These are phyloP conservation scores for Gymnocheta viridis DNA, from an alignment of 2,888 invertebrate species.

Conservation along the genomic window DNA sequence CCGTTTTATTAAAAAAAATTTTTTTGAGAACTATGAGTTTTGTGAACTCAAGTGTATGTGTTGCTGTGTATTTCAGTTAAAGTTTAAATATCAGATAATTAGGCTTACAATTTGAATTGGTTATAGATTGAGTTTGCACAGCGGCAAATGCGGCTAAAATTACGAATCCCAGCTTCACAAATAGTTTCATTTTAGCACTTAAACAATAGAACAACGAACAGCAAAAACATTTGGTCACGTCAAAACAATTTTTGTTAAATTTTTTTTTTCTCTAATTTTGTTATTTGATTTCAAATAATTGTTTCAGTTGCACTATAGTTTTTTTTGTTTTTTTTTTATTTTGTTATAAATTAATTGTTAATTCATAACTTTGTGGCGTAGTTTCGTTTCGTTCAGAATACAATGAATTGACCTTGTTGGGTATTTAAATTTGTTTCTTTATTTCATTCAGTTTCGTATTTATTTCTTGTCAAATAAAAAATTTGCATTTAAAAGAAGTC, in stretches of 20 bases:
- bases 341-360: conserved; percentile 1
- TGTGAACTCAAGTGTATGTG: not conserved
- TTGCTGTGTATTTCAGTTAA: not conserved
- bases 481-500: conserved; percentile 33
- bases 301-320: conserved; percentile 28
- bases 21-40: not conserved
- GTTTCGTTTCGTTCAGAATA: not conserved
- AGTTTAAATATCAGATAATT: not conserved
- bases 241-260: conserved; percentile 1
- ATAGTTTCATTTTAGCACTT: conserved; percentile 58
- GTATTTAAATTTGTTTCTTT: conserved; percentile 11
- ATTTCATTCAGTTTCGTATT: conserved; percentile 23
- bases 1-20: conserved; percentile 31
- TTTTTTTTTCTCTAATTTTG: not conserved
- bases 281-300: conserved; percentile 26
- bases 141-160: conserved; percentile 38
- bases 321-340: not conserved
- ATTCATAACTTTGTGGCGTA: conserved; percentile 20
- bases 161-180: conserved; percentile 12
- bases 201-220: not conserved
- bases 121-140: conserved; percentile 40
- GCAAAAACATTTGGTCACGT: conserved; percentile 37
- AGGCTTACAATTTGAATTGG: conserved; percentile 60
- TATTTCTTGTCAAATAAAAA: conserved; percentile 27
- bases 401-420: conserved; percentile 41